These are phyloP conservation scores for Camponotus pennsylvanicus DNA, from an alignment of 1,140 invertebrate species.

Conservation along the genomic window DNA sequence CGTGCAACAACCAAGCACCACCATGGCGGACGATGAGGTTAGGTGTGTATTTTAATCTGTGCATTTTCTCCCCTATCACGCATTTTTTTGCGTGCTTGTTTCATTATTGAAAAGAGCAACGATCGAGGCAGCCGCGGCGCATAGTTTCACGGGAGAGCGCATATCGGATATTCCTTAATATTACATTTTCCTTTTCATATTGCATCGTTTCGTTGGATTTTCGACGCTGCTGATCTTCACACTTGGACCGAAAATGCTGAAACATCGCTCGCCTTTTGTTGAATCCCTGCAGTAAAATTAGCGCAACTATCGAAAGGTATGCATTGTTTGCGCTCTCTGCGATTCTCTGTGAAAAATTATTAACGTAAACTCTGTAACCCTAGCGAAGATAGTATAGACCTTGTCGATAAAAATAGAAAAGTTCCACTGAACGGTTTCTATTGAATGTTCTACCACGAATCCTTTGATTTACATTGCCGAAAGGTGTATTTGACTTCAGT, in stretches of 20 bases:
- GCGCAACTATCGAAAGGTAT: constrained; percentile 64
- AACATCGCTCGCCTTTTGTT: constrained; percentile 30
- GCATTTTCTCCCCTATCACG: neutral
- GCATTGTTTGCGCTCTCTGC: constrained; percentile 61
- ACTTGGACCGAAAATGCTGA: constrained; percentile 35
- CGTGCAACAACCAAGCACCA: constrained; percentile 86
- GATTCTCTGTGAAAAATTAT: constrained; percentile 44
- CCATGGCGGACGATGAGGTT: constrained; percentile 96
- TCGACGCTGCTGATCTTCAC: constrained; percentile 7
- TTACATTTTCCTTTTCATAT: constrained; percentile 54
- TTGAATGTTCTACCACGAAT: constrained; percentile 33
- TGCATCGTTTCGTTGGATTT: neutral
- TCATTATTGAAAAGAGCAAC: constrained; percentile 15
- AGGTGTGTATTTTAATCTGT: constrained; percentile 88
- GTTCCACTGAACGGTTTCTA: neutral
- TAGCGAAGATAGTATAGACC: constrained; percentile 24
- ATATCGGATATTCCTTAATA: neutral
- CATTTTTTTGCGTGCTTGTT: neutral
- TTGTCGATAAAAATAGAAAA: constrained; percentile 55
- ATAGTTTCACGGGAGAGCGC: neutral
- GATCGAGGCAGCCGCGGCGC: neutral
- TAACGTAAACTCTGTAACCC: neutral
- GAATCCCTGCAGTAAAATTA: constrained; percentile 61
- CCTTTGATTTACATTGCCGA: neutral
- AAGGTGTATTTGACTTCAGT: constrained; percentile 33